Percentiles rank a stretch among this genome's conserved stretches.
Evolutionary conservation across 2,113 vertebrate genomes (phyloP).

Genomic region (Rhinogobius similis): DNA sequence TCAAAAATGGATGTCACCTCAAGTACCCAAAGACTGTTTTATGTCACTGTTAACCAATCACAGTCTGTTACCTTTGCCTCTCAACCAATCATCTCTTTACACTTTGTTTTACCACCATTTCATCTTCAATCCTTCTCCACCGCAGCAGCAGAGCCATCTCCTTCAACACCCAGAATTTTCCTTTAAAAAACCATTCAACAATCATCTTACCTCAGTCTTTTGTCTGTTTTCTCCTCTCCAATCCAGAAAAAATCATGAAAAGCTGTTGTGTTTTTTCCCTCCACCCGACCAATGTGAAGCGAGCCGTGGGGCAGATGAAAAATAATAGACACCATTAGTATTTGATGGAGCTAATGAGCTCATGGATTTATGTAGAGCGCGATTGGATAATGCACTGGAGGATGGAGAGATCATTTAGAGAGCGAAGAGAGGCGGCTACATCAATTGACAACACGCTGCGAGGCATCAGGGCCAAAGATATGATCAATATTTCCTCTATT

Average conservation of each 20-base stretch:
- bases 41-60: no score
- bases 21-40: no score
- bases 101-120: not conserved
- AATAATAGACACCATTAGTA: slow-evolving; percentile 60
- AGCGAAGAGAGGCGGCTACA: slow-evolving; percentile 39
- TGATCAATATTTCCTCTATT: slow-evolving; percentile 75
- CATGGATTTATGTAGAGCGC: slow-evolving; percentile 66
- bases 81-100: not conserved
- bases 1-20: no score
- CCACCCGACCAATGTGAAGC: slow-evolving; percentile 15
- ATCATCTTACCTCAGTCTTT: not conserved
- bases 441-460: slow-evolving; percentile 74
- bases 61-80: not conserved
- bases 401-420: slow-evolving; percentile 69
- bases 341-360: slow-evolving; percentile 74
- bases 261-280: not conserved
- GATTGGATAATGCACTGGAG: slow-evolving; percentile 57
- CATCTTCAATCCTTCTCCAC: not conserved
- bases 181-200: not conserved
- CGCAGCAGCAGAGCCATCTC: not conserved
- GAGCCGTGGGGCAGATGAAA: slow-evolving; percentile 29
- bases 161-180: no score
- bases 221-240: not conserved
- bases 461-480: slow-evolving; percentile 71
- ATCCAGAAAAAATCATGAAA: not conserved